Base-by-base conservation (phyloP, 2,888 invertebrate species). In the Parnassius orleans region DNA sequence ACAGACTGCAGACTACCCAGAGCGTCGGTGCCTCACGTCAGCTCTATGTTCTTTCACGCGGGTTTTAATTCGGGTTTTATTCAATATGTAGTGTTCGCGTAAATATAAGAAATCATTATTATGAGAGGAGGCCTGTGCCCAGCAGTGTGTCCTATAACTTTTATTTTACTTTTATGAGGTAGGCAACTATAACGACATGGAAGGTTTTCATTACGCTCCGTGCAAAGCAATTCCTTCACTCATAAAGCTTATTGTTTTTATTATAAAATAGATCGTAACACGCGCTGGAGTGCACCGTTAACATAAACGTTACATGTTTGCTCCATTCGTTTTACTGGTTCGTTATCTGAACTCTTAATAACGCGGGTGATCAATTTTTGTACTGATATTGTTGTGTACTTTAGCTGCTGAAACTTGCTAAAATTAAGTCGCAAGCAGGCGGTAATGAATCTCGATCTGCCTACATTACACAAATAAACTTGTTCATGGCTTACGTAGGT, bases 401-500 rank as follows among this genome's bases (percentile, higher is more conserved):
- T 43, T 33, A 11, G 14, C 9, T 9, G 10, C 1, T 48, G 12
- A 14, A 48, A 48, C 15, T 47, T 10, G 24, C 15, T 50, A 10
- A 50, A 55, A 24, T 53, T 53, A 43, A 48, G n/a, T 12, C 15
- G 57, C 50, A 41, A 41, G 14, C 57, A 53, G 41, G n/a, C 53
- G 19, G 47, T 44, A 50, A 54, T 14, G 24, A 50, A n/a, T 9
- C 2, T 10, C 53, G 44, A n/a, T 24, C 47, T 53, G 53, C 57
- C 14, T 48, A 14, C 19, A 62, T 62, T 53, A 57, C 50, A 53
- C 53, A 57, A 44, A 50, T 58, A 58, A 48, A 24, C 11, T 41
- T 50, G 48, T 60, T 66, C 43, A 56, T 64, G 57, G 24, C 43
- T 48, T 67, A 60, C 52, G 24, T 62, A 19, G 19, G 19, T 19